phyloP scores from a whole-genome alignment of 2,888 invertebrate species.

The Tenodera sinensis region DNA sequence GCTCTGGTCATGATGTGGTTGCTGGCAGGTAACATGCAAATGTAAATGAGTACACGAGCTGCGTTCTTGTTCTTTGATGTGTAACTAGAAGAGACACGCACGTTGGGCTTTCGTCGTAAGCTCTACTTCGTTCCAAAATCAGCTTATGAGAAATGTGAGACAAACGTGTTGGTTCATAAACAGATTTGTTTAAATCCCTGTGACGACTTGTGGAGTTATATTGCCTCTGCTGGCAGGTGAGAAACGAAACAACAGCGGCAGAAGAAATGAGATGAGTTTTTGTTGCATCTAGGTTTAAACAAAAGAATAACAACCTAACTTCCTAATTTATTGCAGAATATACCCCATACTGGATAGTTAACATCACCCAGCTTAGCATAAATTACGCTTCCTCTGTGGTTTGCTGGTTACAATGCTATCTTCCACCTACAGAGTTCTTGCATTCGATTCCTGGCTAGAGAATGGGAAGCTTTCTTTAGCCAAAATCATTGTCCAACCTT shows the following conservation, averaged over 20 bases:
- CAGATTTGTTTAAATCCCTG: not conserved
- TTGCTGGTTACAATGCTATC: no score
- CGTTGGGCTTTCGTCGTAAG: not conserved
- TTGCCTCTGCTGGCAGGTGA: not conserved
- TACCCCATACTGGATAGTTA: no score
- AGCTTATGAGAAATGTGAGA: not conserved
- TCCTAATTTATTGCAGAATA: not conserved
- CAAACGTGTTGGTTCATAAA: not conserved
- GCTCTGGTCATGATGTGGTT: no score
- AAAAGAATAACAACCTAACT: not conserved
- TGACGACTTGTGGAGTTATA: not conserved
- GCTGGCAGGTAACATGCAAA: not conserved
- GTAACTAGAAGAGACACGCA: not conserved
- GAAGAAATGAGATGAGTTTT: not conserved
- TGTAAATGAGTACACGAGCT: not conserved
- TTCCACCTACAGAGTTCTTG: no score
- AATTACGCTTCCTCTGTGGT: no score
- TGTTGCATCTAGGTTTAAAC: not conserved
- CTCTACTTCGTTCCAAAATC: not conserved
- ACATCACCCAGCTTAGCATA: no score
- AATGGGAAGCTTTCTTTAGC: no score
- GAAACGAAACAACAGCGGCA: not conserved
- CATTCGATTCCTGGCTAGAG: no score
- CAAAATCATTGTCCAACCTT: no score
- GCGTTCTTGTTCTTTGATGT: not conserved